Evolutionary conservation across 2,797 vertebrate genomes (phyloP).

Genomic region (Enteromius trimaculatus): DNA sequence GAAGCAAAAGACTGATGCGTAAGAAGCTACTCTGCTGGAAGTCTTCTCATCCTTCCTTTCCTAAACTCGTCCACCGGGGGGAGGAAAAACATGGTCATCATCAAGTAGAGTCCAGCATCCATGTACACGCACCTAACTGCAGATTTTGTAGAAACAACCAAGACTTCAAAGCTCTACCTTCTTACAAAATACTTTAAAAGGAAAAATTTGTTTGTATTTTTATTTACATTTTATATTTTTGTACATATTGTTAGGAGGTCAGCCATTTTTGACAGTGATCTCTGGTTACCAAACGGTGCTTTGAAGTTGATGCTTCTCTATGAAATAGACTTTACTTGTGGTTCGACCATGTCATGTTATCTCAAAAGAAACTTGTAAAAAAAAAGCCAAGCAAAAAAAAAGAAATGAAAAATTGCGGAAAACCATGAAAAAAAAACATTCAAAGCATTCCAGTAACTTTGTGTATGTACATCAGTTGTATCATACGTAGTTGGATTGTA

Average conservation of each 20-base stretch:
- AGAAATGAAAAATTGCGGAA: conserved; percentile 55
- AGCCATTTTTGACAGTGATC: conserved; percentile 86
- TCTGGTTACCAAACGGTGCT: conserved; percentile 88
- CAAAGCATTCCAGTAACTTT: conserved; percentile 87
- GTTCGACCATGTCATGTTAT: conserved; percentile 86
- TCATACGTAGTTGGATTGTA: conserved; percentile 86
- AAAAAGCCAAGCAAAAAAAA: conserved; percentile 67
- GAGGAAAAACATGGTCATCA: conserved; percentile 76
- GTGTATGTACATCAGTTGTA: conserved; percentile 87
- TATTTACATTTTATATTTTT: conserved; percentile 98
- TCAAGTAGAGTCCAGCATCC: conserved; percentile 77
- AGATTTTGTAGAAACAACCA: conserved; percentile 78
- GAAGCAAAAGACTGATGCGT: conserved; percentile 91
- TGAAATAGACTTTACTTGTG: conserved; percentile 83
- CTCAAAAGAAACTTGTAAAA: conserved; percentile 75
- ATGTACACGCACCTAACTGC: conserved; percentile 67
- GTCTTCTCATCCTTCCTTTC: conserved; percentile 61
- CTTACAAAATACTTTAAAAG: conserved; percentile 91
- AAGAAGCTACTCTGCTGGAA: conserved; percentile 65
- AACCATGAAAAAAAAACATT: conserved; percentile 66
- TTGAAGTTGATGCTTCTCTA: conserved; percentile 79
- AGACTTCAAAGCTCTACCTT: conserved; percentile 88
- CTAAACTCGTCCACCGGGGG: conserved; percentile 69
- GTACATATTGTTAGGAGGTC: conserved; percentile 92
- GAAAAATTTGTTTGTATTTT: conserved; percentile 94